Base-by-base conservation (phyloP, 2,888 invertebrate species). In the Lithophane socia region DNA sequence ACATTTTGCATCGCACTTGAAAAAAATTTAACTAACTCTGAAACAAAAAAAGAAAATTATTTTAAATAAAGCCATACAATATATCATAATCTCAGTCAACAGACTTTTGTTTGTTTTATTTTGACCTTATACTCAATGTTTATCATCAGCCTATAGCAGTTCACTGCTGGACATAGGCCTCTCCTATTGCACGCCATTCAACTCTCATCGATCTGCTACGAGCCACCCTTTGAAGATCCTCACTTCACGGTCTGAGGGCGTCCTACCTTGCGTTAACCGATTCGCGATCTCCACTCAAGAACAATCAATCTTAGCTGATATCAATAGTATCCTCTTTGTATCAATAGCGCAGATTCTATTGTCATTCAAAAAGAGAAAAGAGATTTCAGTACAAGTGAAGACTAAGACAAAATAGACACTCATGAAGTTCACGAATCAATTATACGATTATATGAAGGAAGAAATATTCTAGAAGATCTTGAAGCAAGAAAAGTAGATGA, bases 61-160 rank as follows among this genome's bases (percentile, higher is more conserved):
- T 67, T n/a, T 16, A 9, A 52, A 37, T 37, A 12, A 44, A 24
- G n/a, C 12, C 12, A 58, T 52, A 9, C 0, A 61, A 61, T 70
- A 61, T 60, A 63, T 13, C 0, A 37, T 42, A 7, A 56, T 56
- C n/a, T 5, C 21, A 18, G 1, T 44, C 24, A 29, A 13, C 9
- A 44, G 24, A 29, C 16, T 44, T 69, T 13, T 21, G 21, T 63
- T 63, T 63, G 44, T 63, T 70, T 63, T 70, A 63, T 70, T 70
- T 21, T 2, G 3, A 29, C 12, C 44, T 21, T 13, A 7, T 56
- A n/a, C 16, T 68, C 10, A 56, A 21, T 29, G 13, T 67, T 21
- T 9, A 52, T 13, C 29, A 29, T 9, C 13, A 29, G 8, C 29
- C 18, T 66, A 8, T 8, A 29, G 4, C 21, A 49, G 21, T 5